phyloP scores from a whole-genome alignment of 1,140 invertebrate genomes.

The Oncopeltus fasciatus region DNA sequence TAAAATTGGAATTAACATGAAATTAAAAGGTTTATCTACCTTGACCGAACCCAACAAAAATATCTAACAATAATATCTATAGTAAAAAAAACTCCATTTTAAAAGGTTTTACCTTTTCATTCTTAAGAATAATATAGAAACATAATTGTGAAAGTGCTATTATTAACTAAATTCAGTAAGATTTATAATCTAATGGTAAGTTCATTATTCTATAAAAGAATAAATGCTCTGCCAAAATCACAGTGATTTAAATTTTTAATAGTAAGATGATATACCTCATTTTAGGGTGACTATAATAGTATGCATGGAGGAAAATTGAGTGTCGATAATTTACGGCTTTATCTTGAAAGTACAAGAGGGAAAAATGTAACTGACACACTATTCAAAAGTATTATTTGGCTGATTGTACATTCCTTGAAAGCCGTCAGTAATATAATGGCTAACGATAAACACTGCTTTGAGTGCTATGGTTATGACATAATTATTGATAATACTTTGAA shows the following conservation, averaged over 20 bases:
- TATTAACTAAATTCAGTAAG: too few relatives aligned
- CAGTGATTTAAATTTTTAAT: neutral
- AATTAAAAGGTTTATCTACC: too few relatives aligned
- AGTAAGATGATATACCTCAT: neutral
- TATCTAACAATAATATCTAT: too few relatives aligned
- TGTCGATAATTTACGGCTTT: constrained; percentile 76
- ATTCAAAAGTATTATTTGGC: constrained; percentile 75
- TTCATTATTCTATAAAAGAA: too few relatives aligned
- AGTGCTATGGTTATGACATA: constrained; percentile 75
- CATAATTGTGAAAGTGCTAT: too few relatives aligned
- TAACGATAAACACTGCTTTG: constrained; percentile 65
- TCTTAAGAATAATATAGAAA: too few relatives aligned
- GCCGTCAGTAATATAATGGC: constrained; percentile 62
- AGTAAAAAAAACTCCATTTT: too few relatives aligned
- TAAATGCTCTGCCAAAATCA: too few relatives aligned
- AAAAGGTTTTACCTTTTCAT: too few relatives aligned
- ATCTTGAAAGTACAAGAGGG: constrained; percentile 79
- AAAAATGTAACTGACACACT: constrained; percentile 71
- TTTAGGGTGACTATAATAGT: constrained; percentile 82
- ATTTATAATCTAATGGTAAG: too few relatives aligned
- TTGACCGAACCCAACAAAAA: too few relatives aligned
- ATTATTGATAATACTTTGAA: constrained; percentile 72
- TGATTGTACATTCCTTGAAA: constrained; percentile 72
- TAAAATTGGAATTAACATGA: too few relatives aligned
- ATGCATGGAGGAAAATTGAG: constrained; percentile 90